Base-by-base conservation (phyloP, 1,140 invertebrate species). In the Psilanteris sp. region DNA sequence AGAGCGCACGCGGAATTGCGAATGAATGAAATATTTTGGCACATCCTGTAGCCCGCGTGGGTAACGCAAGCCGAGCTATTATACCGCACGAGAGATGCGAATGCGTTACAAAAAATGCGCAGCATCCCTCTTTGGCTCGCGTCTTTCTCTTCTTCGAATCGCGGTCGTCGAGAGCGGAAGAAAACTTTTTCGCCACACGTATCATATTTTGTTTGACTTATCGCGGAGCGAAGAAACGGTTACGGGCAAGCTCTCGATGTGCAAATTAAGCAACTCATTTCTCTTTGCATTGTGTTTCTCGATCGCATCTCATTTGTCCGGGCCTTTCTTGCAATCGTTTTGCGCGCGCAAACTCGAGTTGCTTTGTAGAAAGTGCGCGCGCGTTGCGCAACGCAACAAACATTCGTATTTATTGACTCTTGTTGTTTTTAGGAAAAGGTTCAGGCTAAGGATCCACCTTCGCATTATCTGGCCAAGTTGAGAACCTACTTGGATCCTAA, bases 401-500 rank as follows among this genome's bases (percentile, higher is more conserved):
- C n/a, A n/a, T n/a, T n/a, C n/a, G 6, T n/a, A 14, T 6, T 32
- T 7, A 13, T 32, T 32, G 31, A 32, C 8, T 29, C 6, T n/a
- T 44, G 24, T 15, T 48, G 1, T 68, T 78, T 92, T 92, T 29
- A 85, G 95, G 97, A 98, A 92, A 94, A 95, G 90, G 97, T 99
- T 50, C 96, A 96, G 84, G 97, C 96, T 5, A 98, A 98, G 89
- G 96, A 98, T 89, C 95, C 97, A 10, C 98, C 98, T 14, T 92
- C 95, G 43, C 96, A 96, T 89, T 99, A 99, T 90, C 91, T 99
- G 75, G 94, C 94, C 85, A 98, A 97, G 88, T 90, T 99, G 68
- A 91, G 94, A 70, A 97, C 96, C 0, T 98, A 98, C 88, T 90
- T 99, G 81, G 97, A 99, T 88, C 97, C 97, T 0, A 97, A 96